Evolutionary conservation across 2,888 invertebrate species (phyloP), one percentile per base, ranked within the genome.

Genomic region (Podabrus alpinus): DNA sequence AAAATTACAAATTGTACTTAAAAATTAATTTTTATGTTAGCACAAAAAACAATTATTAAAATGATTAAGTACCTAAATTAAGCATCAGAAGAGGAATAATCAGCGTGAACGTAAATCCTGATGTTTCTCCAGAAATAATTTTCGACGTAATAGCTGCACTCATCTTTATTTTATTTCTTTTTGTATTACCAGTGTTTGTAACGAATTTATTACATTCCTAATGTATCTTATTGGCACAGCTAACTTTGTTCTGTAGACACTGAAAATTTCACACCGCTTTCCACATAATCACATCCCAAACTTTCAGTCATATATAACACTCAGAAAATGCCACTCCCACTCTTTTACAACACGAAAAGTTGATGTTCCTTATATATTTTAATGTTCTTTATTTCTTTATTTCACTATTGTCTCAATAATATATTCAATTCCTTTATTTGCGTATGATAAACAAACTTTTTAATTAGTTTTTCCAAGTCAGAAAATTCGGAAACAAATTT

Each of bases 281-380:
- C 72, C 72, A 75, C 75, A 75, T 75, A 75, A 75, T 75, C 70
- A 69, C 72, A 72, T 75, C 61, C 66, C 72, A 25, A 60, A 69
- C 69, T 68, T 68, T 68, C 61, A 72, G 75, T 70, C 72, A 64
- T 70, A 72, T 75, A 70, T 75, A 72, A 72, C 75, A 75, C 75
- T 75, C 61, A 69, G 66, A 66, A 64, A 66, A 69, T 75, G 70
- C 75, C 75, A 75, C 75, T 75, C 75, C 75, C 72, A 75, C 72
- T 70, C 75, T 73, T 73, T 72, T 72, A 75, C 69, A 72, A 67
- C 72, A 72, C 72, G 68, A 69, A 61, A 69, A 72, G 66, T 68
- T 75, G 66, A 69, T 66, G 69, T 68, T 74, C 68, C 71, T 71
- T 68, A 68, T n/a, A 21, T 64, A 13, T 64, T 21, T 64, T 64